Evolutionary conservation across 2,888 invertebrate genomes (phyloP).

Genomic region (Cremastinae sp.): DNA sequence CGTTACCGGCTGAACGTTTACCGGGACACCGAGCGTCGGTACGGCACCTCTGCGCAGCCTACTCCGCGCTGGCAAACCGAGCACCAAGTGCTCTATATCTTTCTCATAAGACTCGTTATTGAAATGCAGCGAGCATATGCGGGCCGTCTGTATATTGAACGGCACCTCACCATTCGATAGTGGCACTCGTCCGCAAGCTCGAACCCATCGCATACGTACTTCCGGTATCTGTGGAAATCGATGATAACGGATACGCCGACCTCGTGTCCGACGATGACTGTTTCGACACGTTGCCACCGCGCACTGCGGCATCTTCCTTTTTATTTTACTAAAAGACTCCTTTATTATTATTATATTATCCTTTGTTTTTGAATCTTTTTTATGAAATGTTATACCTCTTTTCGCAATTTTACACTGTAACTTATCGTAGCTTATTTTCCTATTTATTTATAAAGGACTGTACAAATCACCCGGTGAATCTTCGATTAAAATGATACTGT

Average conservation of each 20-base stretch:
- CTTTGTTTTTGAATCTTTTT: constrained; percentile 23
- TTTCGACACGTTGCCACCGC: constrained; percentile 83
- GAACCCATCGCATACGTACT: constrained; percentile 81
- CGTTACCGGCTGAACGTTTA: constrained; percentile 77
- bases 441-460: background rate
- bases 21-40: constrained; percentile 79
- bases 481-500: background rate
- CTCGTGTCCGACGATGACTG: constrained; percentile 82
- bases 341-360: constrained; percentile 6
- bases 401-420: background rate
- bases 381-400: no score
- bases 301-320: constrained; percentile 82
- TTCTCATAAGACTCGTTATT: constrained; percentile 82
- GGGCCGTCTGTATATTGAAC: constrained; percentile 82
- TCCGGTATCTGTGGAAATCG: constrained; percentile 82
- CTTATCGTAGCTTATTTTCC: no score
- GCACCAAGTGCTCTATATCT: constrained; percentile 82
- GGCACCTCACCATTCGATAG: constrained; percentile 77
- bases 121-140: constrained; percentile 82
- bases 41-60: constrained; percentile 82
- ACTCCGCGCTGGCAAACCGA: constrained; percentile 82
- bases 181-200: constrained; percentile 82
- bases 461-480: background rate
- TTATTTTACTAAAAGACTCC: background rate
- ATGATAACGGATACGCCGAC: constrained; percentile 82